Conservation (phyloP, 2,797 vertebrate species). For the Echeneis naucrates region DNA sequence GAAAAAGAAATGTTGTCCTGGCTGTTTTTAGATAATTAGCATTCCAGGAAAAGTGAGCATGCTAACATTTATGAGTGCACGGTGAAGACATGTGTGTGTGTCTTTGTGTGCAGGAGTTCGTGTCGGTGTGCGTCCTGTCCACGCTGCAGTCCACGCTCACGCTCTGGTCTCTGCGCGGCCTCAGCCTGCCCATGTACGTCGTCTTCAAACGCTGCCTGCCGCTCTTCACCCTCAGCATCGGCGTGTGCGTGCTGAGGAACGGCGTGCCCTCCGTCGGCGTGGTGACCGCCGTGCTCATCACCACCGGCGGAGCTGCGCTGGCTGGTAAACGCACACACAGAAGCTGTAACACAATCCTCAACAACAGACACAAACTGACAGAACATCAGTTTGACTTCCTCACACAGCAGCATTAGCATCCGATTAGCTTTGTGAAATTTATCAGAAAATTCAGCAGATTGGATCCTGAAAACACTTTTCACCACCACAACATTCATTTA, state of each 20-base stretch:
- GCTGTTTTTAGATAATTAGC: no score
- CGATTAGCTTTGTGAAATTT: no score
- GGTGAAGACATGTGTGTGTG: no score
- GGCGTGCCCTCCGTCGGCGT: conserved; percentile 92
- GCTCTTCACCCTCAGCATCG: conserved; percentile 92
- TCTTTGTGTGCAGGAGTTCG: conserved; percentile 80
- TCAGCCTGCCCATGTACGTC: conserved; percentile 98
- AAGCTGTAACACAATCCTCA: background rate
- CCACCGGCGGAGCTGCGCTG: conserved; percentile 92
- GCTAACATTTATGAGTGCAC: no score
- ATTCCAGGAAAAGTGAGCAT: no score
- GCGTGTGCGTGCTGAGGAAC: conserved; percentile 92
- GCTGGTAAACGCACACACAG: conserved; percentile 83
- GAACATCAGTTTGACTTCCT: no score
- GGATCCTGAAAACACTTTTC: no score
- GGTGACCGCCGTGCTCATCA: conserved; percentile 90
- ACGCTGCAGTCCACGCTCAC: conserved; percentile 96
- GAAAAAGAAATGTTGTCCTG: no score
- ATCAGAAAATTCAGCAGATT: no score
- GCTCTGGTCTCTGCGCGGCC: conserved; percentile 94
- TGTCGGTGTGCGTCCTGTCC: conserved; percentile 89
- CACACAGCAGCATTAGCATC: no score
- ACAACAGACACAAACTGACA: no score
- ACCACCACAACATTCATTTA: no score
- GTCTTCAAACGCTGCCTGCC: conserved; percentile 98